Base-by-base conservation (phyloP, 2,888 invertebrate genomes). In the Phalangium opilio region DNA sequence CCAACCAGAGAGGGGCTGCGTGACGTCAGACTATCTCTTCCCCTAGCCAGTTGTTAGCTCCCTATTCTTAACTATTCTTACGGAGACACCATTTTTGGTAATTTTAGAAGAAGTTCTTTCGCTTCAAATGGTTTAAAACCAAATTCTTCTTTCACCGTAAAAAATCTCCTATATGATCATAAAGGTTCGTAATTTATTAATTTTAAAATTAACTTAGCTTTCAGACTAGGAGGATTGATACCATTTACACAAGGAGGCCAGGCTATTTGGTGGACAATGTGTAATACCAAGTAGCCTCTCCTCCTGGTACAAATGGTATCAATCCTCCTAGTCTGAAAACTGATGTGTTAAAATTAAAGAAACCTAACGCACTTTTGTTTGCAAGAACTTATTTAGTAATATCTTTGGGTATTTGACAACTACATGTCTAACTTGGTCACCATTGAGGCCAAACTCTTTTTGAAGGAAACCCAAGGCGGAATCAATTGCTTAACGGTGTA, bases 111-210 rank as follows among this genome's bases (percentile, higher is more conserved):
- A 44, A 91, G 66, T 34, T 63, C 57, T 65, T 81, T 83, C 1
- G 75, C 64, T 69, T 93, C 83, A 2, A 67, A 59, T 3, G 67
- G 60, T 50, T 72, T 68, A 68, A 93, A 93, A 18, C 89, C 90
- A 79, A 91, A 81, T 71, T 89, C 83, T 68, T 90, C 87, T 62
- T 75, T 76, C 33, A 90, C 64, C 73, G 70, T 90, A 87, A 2
- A 73, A 73, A 17, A 60, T 60, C 20, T 58, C 1, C 38, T 36
- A 15, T n/a, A 17, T 36, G 17, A n/a, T n/a, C n/a, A n/a, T n/a
- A n/a, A n/a, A n/a, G n/a, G n/a, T n/a, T n/a, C n/a, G n/a, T n/a
- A n/a, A n/a, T n/a, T n/a, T n/a, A n/a, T n/a, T n/a, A n/a, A n/a
- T n/a, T n/a, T n/a, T n/a, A n/a, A n/a, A n/a, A n/a, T n/a, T n/a